Evolutionary conservation across 1,140 invertebrate species (phyloP).

Genomic region (Coboldia fuscipes): DNA sequence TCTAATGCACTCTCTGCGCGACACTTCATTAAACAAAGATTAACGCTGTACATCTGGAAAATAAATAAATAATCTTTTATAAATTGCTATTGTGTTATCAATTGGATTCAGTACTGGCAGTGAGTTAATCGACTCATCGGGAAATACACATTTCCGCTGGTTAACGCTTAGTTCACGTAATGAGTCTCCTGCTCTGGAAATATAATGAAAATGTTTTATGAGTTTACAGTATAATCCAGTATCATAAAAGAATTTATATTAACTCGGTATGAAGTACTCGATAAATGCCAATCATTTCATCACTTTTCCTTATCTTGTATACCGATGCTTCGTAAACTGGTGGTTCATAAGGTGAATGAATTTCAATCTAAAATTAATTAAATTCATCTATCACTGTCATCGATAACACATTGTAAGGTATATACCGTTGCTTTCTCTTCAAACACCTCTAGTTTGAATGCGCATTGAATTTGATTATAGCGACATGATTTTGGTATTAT

Average conservation of each 20-base stretch:
- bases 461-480: constrained; percentile 18
- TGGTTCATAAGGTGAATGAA: constrained; percentile 18
- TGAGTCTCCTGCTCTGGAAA: constrained; percentile 11
- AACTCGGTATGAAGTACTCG: constrained; percentile 20
- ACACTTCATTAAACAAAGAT: constrained; percentile 14
- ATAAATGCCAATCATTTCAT: constrained; percentile 18
- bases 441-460: constrained; percentile 16
- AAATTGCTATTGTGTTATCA: background rate
- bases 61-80: background rate
- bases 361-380: constrained; percentile 12
- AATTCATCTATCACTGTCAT: too few species aligned
- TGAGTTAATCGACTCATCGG: constrained; percentile 14
- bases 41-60: constrained; percentile 16
- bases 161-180: constrained; percentile 11
- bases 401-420: too few species aligned
- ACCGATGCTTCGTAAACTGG: constrained; percentile 14
- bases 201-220: background rate
- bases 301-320: constrained; percentile 10
- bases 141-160: constrained; percentile 19
- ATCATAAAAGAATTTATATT: constrained; percentile 3
- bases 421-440: constrained; percentile 15
- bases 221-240: background rate
- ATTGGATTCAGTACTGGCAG: constrained; percentile 8
- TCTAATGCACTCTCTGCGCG: constrained; percentile 18
- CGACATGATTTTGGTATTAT: constrained; percentile 12